Base-by-base conservation (phyloP, 2,797 vertebrate genomes). In the Catharus ustulatus region DNA sequence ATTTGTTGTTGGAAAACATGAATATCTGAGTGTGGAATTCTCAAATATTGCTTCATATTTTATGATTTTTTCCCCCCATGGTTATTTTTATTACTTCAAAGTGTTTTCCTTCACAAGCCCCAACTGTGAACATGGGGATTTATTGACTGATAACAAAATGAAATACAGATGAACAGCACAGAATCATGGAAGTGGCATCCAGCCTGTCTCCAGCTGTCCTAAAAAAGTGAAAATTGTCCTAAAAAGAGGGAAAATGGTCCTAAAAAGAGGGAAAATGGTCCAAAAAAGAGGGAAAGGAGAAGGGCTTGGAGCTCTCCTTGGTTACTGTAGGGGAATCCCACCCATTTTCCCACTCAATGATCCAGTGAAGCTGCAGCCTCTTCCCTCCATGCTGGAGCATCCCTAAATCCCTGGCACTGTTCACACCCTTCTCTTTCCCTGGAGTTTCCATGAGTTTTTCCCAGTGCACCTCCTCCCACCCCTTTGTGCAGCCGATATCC, bases 1-100 rank as follows among this genome's bases (percentile, higher is more conserved):
- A 61, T 79, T 87, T 87, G 82, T 63, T 87, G 45, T 73, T 87
- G 88, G 82, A 85, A 91, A 93, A 79, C 43, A 19, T 72, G 54
- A 59, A 84, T 76, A 87, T 93, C 73, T 6, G 24, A 76, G 71
- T 13, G 54, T 19, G 54, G 75, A 85, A 57, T 89, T 73, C 40
- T 91, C 63, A 79, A 67, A 79, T 87, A 68, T 89, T 89, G 51
- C 51, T 87, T 82, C 78, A 68, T 79, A 38, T 72, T 75, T 84
- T 57, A 64, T 49, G 29, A 40, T 63, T 72, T 45, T 34, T 23
- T 6, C 1, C 13, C 23, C 21, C 16, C 20, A 13, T 6, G 24
- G 15, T 80, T 66, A 62, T 77, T 89, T 77, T 91, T 81, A 62
- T 80, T 55, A 20, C 29, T 84, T 84, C 69, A 17, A 69, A 77